A percentile compares a stretch with the other conserved stretches of the same genome.
phyloP scores from a whole-genome alignment of 2,113 vertebrate genomes.

The Grammomys surdaster region DNA sequence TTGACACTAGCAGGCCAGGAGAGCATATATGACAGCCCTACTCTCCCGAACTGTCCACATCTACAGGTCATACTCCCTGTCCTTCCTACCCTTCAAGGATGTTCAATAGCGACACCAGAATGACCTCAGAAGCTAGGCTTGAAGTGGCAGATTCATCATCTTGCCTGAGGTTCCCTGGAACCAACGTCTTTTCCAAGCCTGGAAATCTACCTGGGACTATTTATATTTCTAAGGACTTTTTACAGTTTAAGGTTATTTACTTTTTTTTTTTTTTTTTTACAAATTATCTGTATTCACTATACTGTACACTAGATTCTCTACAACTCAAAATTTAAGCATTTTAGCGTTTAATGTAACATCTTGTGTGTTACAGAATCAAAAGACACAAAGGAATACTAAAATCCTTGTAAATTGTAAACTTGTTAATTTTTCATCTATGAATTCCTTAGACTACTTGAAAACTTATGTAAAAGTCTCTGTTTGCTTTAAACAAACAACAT shows the following conservation, averaged over 20 bases:
- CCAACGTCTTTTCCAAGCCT: neutral
- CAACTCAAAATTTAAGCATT: neutral
- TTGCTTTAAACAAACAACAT: constrained; percentile 60
- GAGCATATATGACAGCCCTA: neutral
- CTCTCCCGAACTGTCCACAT: neutral
- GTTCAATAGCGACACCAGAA: neutral
- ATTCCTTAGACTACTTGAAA: neutral
- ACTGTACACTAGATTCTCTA: neutral
- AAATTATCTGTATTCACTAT: neutral
- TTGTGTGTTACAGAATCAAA: constrained; percentile 15
- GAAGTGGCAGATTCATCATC: neutral
- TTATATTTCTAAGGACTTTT: neutral
- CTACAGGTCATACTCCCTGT: neutral
- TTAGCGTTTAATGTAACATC: neutral
- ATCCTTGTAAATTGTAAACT: constrained; percentile 23
- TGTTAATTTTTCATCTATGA: constrained; percentile 39
- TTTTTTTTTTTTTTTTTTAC: neutral
- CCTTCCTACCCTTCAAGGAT: neutral
- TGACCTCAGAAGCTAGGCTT: neutral
- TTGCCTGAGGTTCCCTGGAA: neutral
- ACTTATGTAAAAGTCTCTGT: neutral
- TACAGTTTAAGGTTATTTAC: neutral
- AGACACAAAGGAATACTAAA: neutral
- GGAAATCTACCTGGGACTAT: neutral
- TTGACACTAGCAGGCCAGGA: neutral